Conservation (phyloP, 53 echinoderm and acorn worm genomes). For the Holothuria leucospilota region DNA sequence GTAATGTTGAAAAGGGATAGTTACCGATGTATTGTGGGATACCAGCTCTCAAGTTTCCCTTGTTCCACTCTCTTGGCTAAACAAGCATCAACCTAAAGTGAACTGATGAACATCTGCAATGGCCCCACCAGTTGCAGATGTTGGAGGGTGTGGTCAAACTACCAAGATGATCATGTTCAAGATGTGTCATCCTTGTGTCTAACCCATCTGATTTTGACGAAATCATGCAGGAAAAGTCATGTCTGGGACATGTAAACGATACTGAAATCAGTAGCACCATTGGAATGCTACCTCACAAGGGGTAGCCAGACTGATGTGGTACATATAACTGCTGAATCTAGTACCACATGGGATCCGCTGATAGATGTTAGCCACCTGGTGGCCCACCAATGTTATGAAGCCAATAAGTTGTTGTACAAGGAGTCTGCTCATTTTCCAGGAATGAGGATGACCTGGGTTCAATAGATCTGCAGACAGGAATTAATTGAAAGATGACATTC, state of each 20-base stretch:
- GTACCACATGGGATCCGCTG: background rate
- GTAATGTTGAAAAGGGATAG: background rate
- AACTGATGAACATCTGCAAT: constrained; percentile 10
- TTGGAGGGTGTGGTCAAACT: no score
- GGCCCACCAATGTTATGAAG: no score
- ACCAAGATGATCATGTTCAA: no score
- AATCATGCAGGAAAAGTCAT: background rate
- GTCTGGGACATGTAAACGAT: background rate
- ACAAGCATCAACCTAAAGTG: background rate
- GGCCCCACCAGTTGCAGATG: constrained; percentile 32
- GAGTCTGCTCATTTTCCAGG: no score
- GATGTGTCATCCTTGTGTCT: background rate
- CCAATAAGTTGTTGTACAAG: no score
- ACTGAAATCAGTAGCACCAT: background rate
- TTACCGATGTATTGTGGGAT: constrained; percentile 39
- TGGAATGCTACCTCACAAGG: no score
- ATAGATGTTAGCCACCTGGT: background rate
- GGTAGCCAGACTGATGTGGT: no score
- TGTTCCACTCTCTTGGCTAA: constrained; percentile 28
- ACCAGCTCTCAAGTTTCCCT: constrained; percentile 60
- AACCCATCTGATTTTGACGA: background rate
- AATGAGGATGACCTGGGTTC: constrained; percentile 29
- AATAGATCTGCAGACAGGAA: constrained; percentile 38
- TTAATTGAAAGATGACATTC: constrained; percentile 55
- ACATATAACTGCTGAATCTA: no score